Evolutionary conservation across 1,140 invertebrate genomes (phyloP), one percentile per base, ranked within the genome.

Genomic region (Bombus cullumanus): DNA sequence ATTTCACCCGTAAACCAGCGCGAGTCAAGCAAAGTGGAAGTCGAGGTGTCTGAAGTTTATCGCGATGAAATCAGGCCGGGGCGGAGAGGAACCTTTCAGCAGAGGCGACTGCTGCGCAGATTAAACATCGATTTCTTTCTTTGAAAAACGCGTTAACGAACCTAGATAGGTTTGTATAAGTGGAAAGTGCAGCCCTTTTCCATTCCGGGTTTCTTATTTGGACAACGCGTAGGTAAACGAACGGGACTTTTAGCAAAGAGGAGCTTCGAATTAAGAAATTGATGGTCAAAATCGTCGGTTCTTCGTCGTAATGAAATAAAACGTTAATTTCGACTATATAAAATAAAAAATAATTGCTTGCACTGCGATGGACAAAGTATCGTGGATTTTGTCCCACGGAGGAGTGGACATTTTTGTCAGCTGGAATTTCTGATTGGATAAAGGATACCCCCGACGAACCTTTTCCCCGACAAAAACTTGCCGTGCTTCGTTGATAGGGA

Each of bases 1-100:
- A 80, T 69, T 87, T 87, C 72, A 12, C 57, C 47, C 80, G 69
- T 88, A 88, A 87, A 88, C 78, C 80, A 79, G 53, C 66, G 37
- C 43, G 13, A 31, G 59, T 41, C 62, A 22, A 59, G 25, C 64
- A 18, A 69, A 37, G 68, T 28, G 37, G 25, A 28, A 71, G 25
- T 12, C 34, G 12, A 25, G 39, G 34, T 3, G 76, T 39, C 57
- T 59, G 64, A 59, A 37, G 41, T 47, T 87, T 73, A 73, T 76
- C 64, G 66, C 69, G 72, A 83, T 77, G 64, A 73, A 88, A 88
- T 88, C 72, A 62, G 68, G 31, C 15, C 37, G 68, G 13, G 25
- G 5, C 47, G 18, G 47, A n/a, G 25, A 12, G 68, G 13, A 39
- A 71, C 1, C 37, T 39, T 71, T 71, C 25, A 71, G 25, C 68